Conservation (phyloP, 2,888 invertebrate species). For the Mesorhabditis belari region DNA sequence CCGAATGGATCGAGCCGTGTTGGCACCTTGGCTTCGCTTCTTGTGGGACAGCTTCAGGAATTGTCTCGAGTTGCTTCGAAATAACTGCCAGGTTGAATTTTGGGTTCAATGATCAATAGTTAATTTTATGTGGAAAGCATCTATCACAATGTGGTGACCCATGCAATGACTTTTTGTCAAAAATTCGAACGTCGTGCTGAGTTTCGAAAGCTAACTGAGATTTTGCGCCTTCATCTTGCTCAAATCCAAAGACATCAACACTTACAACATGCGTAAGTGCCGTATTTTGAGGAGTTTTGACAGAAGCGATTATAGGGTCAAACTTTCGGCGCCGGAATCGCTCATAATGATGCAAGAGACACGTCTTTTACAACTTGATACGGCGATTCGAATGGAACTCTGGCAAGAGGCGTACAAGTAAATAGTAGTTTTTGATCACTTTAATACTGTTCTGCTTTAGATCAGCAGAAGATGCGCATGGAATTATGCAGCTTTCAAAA, state of each 20-base stretch:
- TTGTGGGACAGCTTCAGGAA: slow-evolving; percentile 99
- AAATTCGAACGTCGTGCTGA: slow-evolving; percentile 96
- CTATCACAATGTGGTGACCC: slow-evolving; percentile 86
- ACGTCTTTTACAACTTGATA: slow-evolving; percentile 85
- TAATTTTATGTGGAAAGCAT: slow-evolving; percentile 76
- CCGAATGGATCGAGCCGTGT: slow-evolving; percentile 81
- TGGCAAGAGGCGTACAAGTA: slow-evolving; percentile 71
- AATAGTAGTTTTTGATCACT: neutral
- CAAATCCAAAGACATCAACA: slow-evolving; percentile 77
- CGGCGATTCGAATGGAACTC: slow-evolving; percentile 96
- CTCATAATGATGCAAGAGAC: slow-evolving; percentile 95
- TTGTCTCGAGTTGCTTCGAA: slow-evolving; percentile 87
- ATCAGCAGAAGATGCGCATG: slow-evolving; percentile 95
- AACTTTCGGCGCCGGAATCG: slow-evolving; percentile 79
- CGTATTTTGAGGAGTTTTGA: neutral
- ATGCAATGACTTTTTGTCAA: slow-evolving; percentile 81
- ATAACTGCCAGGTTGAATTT: slow-evolving; percentile 68
- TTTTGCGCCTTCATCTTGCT: slow-evolving; percentile 86
- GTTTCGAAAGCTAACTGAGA: slow-evolving; percentile 94
- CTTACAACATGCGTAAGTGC: slow-evolving; percentile 30
- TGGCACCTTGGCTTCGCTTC: slow-evolving; percentile 98
- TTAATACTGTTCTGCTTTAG: slow-evolving; percentile 10
- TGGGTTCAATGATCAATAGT: too few species aligned
- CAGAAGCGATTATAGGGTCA: slow-evolving; percentile 63
- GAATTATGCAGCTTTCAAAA: slow-evolving; percentile 83